Conservation (phyloP, 2,888 invertebrate species). For the Lissonota sp. region DNA sequence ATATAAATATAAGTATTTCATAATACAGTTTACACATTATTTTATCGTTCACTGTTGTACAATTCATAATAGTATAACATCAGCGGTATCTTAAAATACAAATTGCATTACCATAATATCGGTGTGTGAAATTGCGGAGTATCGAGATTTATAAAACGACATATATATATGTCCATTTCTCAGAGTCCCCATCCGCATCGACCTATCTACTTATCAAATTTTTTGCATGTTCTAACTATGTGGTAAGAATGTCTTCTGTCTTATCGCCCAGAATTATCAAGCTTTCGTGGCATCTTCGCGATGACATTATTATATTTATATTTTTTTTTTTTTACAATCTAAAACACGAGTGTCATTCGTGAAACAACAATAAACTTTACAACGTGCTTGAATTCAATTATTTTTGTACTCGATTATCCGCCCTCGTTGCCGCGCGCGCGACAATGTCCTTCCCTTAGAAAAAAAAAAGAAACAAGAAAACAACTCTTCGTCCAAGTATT, state of each 20-base stretch:
- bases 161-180: not conserved
- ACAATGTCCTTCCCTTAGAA: slow-evolving; percentile 25
- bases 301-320: slow-evolving; percentile 20
- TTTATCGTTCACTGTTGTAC: slow-evolving; percentile 62
- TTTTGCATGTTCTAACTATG: slow-evolving; percentile 54
- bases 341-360: slow-evolving; percentile 49
- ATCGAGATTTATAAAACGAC: slow-evolving; percentile 10
- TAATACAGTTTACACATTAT: slow-evolving; percentile 59
- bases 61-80: slow-evolving; percentile 59
- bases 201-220: slow-evolving; percentile 52
- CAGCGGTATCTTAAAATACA: slow-evolving; percentile 63
- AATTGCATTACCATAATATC: slow-evolving; percentile 53
- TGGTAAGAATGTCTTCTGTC: slow-evolving; percentile 47
- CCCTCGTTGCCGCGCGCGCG: slow-evolving; percentile 47
- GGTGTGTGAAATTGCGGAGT: slow-evolving; percentile 28
- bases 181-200: slow-evolving; percentile 32
- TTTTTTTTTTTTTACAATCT: slow-evolving; percentile 10
- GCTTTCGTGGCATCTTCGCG: slow-evolving; percentile 16
- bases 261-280: slow-evolving; percentile 23
- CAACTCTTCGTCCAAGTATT: not conserved
- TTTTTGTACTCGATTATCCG: slow-evolving; percentile 63
- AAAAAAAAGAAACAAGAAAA: slow-evolving; percentile 13
- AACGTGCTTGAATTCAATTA: slow-evolving; percentile 63
- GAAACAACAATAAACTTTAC: slow-evolving; percentile 62
- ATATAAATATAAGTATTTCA: slow-evolving; percentile 63